phyloP scores from a whole-genome alignment of 2,888 invertebrate species.

The Eurois occulta region DNA sequence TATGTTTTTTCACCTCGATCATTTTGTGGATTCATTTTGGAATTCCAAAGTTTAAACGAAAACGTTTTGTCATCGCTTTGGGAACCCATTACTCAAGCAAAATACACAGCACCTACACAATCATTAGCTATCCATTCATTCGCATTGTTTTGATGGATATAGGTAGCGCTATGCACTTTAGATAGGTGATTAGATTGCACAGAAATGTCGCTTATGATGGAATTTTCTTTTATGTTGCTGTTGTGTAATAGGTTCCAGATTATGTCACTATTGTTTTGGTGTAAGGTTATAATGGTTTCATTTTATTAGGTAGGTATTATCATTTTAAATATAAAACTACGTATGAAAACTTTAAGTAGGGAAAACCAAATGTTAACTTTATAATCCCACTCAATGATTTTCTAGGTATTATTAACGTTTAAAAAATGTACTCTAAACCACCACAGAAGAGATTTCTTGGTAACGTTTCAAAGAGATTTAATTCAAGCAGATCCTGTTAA shows the following conservation, averaged over 20 bases:
- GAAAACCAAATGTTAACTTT: background rate
- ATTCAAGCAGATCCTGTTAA: conserved; percentile 7
- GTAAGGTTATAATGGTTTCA: background rate
- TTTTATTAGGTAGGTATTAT: background rate
- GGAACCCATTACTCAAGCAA: conserved; percentile 83
- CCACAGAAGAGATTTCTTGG: conserved; percentile 55
- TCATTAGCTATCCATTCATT: conserved; percentile 82
- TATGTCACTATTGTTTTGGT: conserved; percentile 32
- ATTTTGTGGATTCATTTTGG: conserved; percentile 61
- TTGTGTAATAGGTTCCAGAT: conserved; percentile 46
- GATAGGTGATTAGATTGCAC: conserved; percentile 81
- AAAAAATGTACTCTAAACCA: conserved; percentile 48
- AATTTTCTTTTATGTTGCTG: conserved; percentile 63
- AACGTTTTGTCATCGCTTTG: conserved; percentile 83
- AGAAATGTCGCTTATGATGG: conserved; percentile 71
- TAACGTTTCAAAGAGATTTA: conserved; percentile 63
- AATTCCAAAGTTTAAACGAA: conserved; percentile 65
- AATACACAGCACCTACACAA: conserved; percentile 88
- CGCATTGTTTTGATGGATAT: conserved; percentile 74
- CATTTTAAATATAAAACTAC: background rate
- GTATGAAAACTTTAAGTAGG: background rate
- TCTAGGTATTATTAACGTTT: conserved; percentile 59
- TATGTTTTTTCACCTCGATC: conserved; percentile 62
- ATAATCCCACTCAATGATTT: conserved; percentile 1
- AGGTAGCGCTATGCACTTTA: conserved; percentile 84